Evolutionary conservation across 2,888 invertebrate species (phyloP), one percentile per base, ranked within the genome.

Genomic region (Creontiades dilutus): DNA sequence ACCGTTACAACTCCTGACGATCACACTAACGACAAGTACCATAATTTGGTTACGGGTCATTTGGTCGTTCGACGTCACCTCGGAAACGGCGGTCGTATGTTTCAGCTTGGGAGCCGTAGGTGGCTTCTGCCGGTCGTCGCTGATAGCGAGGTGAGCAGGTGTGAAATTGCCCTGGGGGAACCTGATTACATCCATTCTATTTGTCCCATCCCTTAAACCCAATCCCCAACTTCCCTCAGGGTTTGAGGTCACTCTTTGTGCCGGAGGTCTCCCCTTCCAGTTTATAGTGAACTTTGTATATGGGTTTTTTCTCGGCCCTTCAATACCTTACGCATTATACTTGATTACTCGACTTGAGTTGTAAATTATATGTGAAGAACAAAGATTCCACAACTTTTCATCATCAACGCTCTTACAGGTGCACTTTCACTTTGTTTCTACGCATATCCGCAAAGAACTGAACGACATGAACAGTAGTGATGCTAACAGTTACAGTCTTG

Each of bases 141-240:
- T 23, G 23, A 68, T 68, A 68, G 68, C 7, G 27, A 27, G 19
- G 68, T 68, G 68, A 68, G 68, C 68, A 68, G 68, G 68, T 68
- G 68, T 68, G 27, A 68, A 68, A 68, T 68, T 68, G 68, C 68
- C 68, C 23, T 27, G 68, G 68, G 68, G 27, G 12, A 68, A 68
- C 68, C 68, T 68, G 23, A 68, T 68, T 68, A 23, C 68, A 23
- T 5, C 68, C 23, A 68, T 68, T 68, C 23, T 68, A 68, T 68
- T 23, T 68, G 68, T 23, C 68, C 23, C 19, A 68, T 68, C 68
- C 68, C 68, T 68, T 23, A 68, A 68, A 68, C 23, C 68, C 68
- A 61, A 16, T 61, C 61, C 61, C 61, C 61, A 19, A 61, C 61
- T 9, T 19, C 61, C 61, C 19, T 61, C 16, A 19, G 16, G 52